Base-by-base conservation (phyloP, 2,113 vertebrate species). In the Tretioscincus oriximinensis region DNA sequence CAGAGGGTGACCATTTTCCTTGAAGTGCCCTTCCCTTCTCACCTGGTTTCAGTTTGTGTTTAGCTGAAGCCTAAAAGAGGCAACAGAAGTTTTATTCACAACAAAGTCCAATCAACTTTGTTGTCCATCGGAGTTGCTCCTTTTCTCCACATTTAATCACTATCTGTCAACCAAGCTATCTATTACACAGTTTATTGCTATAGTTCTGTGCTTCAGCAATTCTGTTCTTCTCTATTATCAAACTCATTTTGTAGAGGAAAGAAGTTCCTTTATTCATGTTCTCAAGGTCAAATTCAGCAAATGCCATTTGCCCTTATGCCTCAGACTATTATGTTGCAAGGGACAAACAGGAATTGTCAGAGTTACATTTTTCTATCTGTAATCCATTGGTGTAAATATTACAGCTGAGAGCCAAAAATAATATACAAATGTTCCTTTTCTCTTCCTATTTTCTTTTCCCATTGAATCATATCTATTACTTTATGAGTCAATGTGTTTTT, bases 281-380 rank as follows among this genome's bases (percentile, higher is more conserved):
- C 69, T 64, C 79, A 54, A 81, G 79, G 79, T 80, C 70, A 73
- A 65, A 73, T 21, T 22, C 28, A 81, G n/a, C 54, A 49, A 71
- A 26, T 20, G 9, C 31, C 24, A 26, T 47, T 68, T 71, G 35
- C 29, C 35, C 54, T 26, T 64, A 29, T 11, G 26, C 21, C 64
- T 63, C 29, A 14, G 49, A 60, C 66, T 45, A 24, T 28, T 72
- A 71, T 81, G 24, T 68, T 64, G 8, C 49, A 41, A 69, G 18
- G 49, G 35, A 58, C 66, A 49, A 67, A 41, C 16, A 45, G 51
- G 9, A 12, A 18, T 61, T 21, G 35, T n/a, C 58, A 14, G 35
- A 60, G 9, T 29, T 41, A 21, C 51, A 28, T 3, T 47, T 22
- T 69, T 14, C 41, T 1, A 2, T 41, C 24, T n/a, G 41, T 18